Evolutionary conservation across 2,888 invertebrate species (phyloP), one percentile per base, ranked within the genome.

Genomic region (Eledone cirrhosa): DNA sequence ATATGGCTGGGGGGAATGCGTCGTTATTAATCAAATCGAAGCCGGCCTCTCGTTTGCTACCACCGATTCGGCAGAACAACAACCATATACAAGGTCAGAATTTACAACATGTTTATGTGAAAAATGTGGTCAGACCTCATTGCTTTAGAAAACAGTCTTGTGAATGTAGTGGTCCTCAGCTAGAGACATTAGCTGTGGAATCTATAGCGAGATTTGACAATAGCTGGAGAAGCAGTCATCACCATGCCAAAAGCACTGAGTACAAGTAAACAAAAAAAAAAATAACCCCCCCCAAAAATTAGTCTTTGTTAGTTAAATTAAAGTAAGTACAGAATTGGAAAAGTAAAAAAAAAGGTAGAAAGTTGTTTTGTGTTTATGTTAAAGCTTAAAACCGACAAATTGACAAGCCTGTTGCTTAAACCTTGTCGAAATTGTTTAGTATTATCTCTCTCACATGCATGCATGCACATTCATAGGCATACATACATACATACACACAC

Each of bases 151-250:
- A 41, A 27, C 76, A 47, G 48, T 48, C 76, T 14, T 48, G 48
- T 76, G 76, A 48, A 76, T 47, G 48, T 76, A 29, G 29, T 1
- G 29, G 24, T 48, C 48, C 76, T 24, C 47, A 86, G 78, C 83
- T 88, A 19, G 85, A 85, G 75, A 86, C 87, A 2, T 80, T 88
- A 24, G 88, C 88, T 33, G 85, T 88, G 0, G 87, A 86, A 48
- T 85, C 86, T 77, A 82, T 87, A 22, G 82, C 85, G n/a, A 81
- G 82, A 22, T 47, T 82, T 0, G 84, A 83, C 33, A 78, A 83
- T 5, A 80, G 82, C 8, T 86, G 86, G 85, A 81, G 83, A 29
- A 79, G 84, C n/a, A 82, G 83, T 27, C 86, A 86, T 41, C 85
- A 88, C 77, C 85, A 88, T 77, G 85, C 87, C 77, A 84, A 83